Evolutionary conservation across 2,797 vertebrate genomes (phyloP), one percentile per base, ranked within the genome.

Genomic region (Brotula barbata): DNA sequence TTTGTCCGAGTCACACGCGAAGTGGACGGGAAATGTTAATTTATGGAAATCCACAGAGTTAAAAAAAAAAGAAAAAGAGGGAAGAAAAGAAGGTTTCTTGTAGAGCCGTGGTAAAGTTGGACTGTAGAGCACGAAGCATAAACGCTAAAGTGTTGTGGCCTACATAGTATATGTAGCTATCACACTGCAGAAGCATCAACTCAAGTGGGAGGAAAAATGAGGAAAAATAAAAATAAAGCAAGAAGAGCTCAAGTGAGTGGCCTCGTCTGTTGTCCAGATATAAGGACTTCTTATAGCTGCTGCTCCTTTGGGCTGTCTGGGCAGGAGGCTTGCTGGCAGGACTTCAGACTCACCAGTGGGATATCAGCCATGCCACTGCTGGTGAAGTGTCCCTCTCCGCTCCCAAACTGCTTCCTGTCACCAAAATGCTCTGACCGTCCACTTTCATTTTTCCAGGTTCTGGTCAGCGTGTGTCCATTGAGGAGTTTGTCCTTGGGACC

Each of bases 391-490:
- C 93, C 94, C 68, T 98, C 95, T 52, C 86, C 94, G 34, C 93
- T 92, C 68, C 94, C 91, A 81, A 94, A 97, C 85, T 96, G 92
- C 93, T 98, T 98, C 89, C 94, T 92, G 81, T 98, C 96, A 82
- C 88, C 95, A 85, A 96, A 98, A 73, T 95, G 95, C 83, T 98
- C 96, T 74, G 92, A 95, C 85, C 91, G 94, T 84, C 90, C 94
- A 0, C 94, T 93, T 88, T 98, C 95, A 46, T 80, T 88, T 91
- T 98, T 98, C 97, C 97, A 99, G 89, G 92, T 88, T 87, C 96
- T 94, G 81, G 92, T 96, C 80, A 99, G 89, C n/a, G 96, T 98
- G 73, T 99, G 96, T 83, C 97, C 97, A 73, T 99, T 99, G 87
- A 98, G 93, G 61, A 99, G 93, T 92, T 96, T 98, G 90, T 99